These are phyloP conservation scores for Drosophila equinoxialis DNA, from an alignment of 1,140 invertebrate genomes.

Conservation along the genomic window DNA sequence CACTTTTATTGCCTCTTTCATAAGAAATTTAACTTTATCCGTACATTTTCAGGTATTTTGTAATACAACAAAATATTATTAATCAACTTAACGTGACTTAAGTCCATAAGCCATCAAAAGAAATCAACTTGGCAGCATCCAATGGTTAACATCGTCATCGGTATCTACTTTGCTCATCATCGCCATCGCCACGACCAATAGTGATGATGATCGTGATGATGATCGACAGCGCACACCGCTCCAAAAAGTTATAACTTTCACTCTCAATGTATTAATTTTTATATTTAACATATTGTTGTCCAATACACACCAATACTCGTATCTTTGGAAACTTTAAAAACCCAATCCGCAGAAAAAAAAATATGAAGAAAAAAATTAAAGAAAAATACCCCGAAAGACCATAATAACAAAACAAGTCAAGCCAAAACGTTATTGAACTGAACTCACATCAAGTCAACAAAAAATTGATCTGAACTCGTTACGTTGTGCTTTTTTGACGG, in stretches of 20 bases:
- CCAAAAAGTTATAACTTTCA: conserved; percentile 80
- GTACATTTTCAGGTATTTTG: conserved; percentile 61
- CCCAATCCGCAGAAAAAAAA: conserved; percentile 34
- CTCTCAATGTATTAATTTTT: conserved; percentile 82
- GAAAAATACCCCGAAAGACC: conserved; percentile 23
- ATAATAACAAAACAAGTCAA: conserved; percentile 61
- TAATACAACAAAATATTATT: conserved; percentile 65
- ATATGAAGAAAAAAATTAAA: conserved; percentile 9
- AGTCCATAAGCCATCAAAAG: conserved; percentile 54
- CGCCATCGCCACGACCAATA: conserved; percentile 30
- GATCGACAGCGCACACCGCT: conserved; percentile 53
- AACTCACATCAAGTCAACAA: conserved; percentile 68
- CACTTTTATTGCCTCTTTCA: conserved; percentile 37
- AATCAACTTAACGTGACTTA: conserved; percentile 75
- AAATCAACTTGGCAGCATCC: conserved; percentile 54
- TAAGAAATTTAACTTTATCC: conserved; percentile 41
- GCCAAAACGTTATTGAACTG: conserved; percentile 66
- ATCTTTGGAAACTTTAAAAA: conserved; percentile 60
- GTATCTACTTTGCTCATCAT: conserved; percentile 35
- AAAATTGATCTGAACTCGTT: conserved; percentile 81
- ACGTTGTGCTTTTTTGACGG: conserved; percentile 66
- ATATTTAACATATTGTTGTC: conserved; percentile 81
- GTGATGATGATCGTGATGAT: conserved; percentile 61
- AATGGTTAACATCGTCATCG: conserved; percentile 27
- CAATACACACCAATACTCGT: conserved; percentile 51